Evolutionary conservation across 2,888 invertebrate species (phyloP), one percentile per base, ranked within the genome.

Genomic region (Cosmia trapezina): DNA sequence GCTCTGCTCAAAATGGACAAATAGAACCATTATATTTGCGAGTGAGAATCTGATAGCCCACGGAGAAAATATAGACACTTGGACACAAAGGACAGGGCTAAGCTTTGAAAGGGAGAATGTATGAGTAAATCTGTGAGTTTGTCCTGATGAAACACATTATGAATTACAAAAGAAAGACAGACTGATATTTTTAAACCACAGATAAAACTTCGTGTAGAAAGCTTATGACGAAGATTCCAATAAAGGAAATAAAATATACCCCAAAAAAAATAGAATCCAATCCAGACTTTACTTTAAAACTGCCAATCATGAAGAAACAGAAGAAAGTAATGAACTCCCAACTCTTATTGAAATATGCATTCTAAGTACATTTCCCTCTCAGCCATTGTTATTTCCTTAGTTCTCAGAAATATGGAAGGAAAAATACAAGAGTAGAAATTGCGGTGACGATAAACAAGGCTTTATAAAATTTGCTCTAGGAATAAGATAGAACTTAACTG

Each of bases 21-120:
- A 85, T 85, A 85, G 87, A 87, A 79, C 83, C 81, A 85, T 85
- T 81, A 83, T 87, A 81, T 85, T 81, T 53, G 76, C 87, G 62
- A 74, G 77, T 81, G 84, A 57, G 79, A 73, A 86, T 85, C 87
- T 75, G 87, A 87, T 86, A 85, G 67, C 57, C 67, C 6, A 45
- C 41, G n/a, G 64, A 51, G 73, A 76, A 81, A 73, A 83, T 84
- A 79, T 79, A 73, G 74, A 82, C 73, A 76, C 66, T 61, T 63
- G 60, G 62, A 81, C 37, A 86, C 85, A 85, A 86, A 84, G 85
- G 83, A 84, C 70, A 54, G 28, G 56, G 67, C 76, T 83, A 28
- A 80, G 81, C 65, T 65, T 61, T 65, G 79, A 74, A 84, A 72
- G 63, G 79, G 66, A 86, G 67, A 86, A 84, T 70, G 53, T 60